These are phyloP conservation scores for Macrophya alboannulata DNA, from an alignment of 2,888 invertebrate species.

Conservation along the genomic window DNA sequence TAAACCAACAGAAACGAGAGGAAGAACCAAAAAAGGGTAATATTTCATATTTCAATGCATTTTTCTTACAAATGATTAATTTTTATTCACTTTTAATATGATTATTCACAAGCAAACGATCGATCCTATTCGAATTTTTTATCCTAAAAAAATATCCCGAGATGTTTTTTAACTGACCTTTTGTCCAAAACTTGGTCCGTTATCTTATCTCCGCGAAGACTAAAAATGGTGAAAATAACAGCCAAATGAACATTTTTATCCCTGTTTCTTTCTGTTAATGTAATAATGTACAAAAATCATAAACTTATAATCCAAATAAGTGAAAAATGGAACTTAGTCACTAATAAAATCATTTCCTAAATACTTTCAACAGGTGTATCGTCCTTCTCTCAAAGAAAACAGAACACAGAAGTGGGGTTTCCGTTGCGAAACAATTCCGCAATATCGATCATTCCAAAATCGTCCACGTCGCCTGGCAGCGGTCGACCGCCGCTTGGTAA, in stretches of 20 bases:
- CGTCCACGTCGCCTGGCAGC: constrained; percentile 69
- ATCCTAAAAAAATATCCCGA: too few species aligned
- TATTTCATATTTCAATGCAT: neutral
- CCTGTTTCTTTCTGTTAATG: neutral
- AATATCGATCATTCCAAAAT: constrained; percentile 79
- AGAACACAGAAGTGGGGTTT: constrained; percentile 75
- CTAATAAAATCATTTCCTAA: constrained; percentile 17
- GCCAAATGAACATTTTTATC: neutral
- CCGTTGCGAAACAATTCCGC: constrained; percentile 79
- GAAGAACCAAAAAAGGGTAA: constrained; percentile 79
- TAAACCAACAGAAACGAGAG: constrained; percentile 82
- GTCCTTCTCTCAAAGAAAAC: constrained; percentile 65
- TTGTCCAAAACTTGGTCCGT: too few species aligned
- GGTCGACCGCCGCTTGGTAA: constrained; percentile 67
- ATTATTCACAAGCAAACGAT: too few species aligned
- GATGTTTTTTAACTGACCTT: too few species aligned
- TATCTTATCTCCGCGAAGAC: too few species aligned
- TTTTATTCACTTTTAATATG: too few species aligned
- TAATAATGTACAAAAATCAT: neutral
- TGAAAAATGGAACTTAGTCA: neutral
- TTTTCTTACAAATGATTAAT: neutral
- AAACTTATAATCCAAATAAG: neutral
- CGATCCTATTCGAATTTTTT: too few species aligned
- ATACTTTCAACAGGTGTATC: constrained; percentile 50
- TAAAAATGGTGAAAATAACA: too few species aligned